Evolutionary conservation across 1,140 invertebrate species (phyloP).

Genomic region (Listronotus bonariensis): DNA sequence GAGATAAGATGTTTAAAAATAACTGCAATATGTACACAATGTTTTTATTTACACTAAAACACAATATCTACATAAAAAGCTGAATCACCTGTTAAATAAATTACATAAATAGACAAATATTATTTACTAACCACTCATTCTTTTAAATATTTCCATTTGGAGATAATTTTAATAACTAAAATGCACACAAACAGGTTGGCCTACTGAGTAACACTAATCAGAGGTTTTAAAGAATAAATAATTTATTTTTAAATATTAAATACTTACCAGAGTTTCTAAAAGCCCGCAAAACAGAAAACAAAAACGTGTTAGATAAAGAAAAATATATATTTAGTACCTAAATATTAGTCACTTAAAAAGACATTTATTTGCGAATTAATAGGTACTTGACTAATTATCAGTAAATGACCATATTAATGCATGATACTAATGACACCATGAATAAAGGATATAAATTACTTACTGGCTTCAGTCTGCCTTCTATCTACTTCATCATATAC

Average conservation of each 20-base stretch:
- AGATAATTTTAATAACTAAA: background rate
- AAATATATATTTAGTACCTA: slow-evolving; percentile 7
- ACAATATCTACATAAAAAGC: background rate
- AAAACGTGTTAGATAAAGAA: slow-evolving; percentile 14
- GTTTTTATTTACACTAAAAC: background rate
- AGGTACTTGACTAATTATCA: background rate
- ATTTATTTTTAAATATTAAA: slow-evolving; percentile 3
- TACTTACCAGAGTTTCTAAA: slow-evolving; percentile 18
- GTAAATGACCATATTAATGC: too few relatives aligned
- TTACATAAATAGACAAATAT: background rate
- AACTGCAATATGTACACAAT: background rate
- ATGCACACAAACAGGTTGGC: background rate
- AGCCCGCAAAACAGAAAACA: slow-evolving; percentile 10
- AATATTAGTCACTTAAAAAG: background rate
- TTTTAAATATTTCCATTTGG: slow-evolving; percentile 11
- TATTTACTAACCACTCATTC: slow-evolving; percentile 12
- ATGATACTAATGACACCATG: background rate
- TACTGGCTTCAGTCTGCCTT: slow-evolving; percentile 89
- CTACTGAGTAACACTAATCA: slow-evolving; percentile 5
- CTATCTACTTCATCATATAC: slow-evolving; percentile 97
- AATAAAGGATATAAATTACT: slow-evolving; percentile 52
- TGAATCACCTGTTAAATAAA: too few relatives aligned
- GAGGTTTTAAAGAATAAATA: background rate
- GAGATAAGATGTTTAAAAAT: slow-evolving; percentile 12
- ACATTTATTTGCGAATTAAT: background rate